These are phyloP conservation scores for Marmota flaviventris DNA, from an alignment of 2,113 vertebrate genomes.

Conservation along the genomic window DNA sequence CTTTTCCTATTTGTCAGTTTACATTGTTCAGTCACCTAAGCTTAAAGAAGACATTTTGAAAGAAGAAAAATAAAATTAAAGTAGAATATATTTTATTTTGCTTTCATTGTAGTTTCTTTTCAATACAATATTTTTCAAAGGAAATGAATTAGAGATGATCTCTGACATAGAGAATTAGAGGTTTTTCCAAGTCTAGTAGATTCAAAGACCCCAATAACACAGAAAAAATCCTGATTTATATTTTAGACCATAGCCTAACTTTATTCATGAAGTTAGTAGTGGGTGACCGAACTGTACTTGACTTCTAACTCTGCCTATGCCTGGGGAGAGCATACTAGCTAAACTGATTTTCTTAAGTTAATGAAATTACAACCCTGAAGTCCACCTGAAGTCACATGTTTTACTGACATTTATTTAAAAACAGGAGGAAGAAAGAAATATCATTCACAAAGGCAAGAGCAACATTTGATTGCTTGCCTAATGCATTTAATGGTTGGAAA, in stretches of 20 bases:
- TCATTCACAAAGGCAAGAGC: background rate
- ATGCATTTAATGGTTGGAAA: constrained; percentile 58
- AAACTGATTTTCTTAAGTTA: background rate
- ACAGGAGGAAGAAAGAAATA: background rate
- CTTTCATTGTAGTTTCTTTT: background rate
- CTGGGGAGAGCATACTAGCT: background rate
- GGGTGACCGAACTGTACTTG: background rate
- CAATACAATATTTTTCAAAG: background rate
- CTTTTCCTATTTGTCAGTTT: background rate
- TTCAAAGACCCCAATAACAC: background rate
- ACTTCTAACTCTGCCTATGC: background rate
- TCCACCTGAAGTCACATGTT: background rate
- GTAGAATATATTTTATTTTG: constrained; percentile 19
- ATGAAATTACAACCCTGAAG: background rate
- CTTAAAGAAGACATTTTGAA: background rate
- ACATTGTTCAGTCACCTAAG: background rate
- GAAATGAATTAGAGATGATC: background rate
- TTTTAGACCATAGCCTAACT: background rate
- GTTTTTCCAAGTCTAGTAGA: background rate
- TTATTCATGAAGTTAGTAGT: background rate
- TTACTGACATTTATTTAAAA: constrained; percentile 23
- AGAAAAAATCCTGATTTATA: background rate
- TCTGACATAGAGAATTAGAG: background rate
- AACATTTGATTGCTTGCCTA: constrained; percentile 59
- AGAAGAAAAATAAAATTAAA: constrained; percentile 42